phyloP scores from a whole-genome alignment of 2,797 vertebrate species.

The Botia kubotai region DNA sequence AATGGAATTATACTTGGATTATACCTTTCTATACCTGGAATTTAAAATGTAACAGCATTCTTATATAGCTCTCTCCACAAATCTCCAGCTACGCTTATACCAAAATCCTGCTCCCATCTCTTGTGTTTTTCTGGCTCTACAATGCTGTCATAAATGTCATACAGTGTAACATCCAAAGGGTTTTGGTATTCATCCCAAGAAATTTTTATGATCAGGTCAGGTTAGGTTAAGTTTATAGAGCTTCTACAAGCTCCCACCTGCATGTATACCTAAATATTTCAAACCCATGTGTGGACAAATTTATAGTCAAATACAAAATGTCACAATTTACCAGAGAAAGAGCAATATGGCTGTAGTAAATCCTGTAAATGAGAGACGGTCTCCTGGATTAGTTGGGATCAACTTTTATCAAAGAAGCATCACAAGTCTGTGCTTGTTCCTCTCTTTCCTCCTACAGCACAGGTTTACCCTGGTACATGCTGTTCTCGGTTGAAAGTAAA shows the following conservation, averaged over 20 bases:
- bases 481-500: slow-evolving; percentile 40
- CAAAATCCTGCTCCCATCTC: background rate
- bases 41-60: background rate
- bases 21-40: background rate
- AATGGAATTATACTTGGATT: background rate
- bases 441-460: slow-evolving; percentile 35
- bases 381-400: slow-evolving; percentile 32
- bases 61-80: background rate
- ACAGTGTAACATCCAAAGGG: background rate
- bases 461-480: slow-evolving; percentile 12
- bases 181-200: background rate
- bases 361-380: slow-evolving; percentile 11
- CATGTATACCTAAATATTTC: background rate
- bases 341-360: background rate
- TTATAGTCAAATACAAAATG: background rate
- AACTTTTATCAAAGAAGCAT: slow-evolving; percentile 8
- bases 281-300: background rate
- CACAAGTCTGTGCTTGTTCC: slow-evolving; percentile 50
- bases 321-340: background rate
- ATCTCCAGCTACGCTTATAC: background rate
- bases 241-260: background rate
- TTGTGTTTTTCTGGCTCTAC: background rate
- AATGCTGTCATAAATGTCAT: background rate
- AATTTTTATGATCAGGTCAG: background rate
- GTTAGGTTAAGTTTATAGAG: background rate